phyloP scores from a whole-genome alignment of 2,888 invertebrate genomes.

The Tridacna crocea region DNA sequence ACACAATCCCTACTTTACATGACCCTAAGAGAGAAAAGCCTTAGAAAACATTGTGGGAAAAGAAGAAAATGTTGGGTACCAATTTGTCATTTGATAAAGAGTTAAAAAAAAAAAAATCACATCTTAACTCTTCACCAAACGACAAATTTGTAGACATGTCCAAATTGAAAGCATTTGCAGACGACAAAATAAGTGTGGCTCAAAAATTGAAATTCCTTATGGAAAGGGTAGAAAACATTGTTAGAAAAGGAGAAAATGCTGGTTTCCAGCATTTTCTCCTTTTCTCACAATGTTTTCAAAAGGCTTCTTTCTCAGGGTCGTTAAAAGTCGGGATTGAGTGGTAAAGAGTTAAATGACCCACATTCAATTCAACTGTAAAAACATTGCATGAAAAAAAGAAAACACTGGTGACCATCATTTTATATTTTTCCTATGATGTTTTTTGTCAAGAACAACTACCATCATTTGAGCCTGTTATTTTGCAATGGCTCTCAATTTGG shows the following conservation, averaged over 20 bases:
- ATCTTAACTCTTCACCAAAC: background rate
- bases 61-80: background rate
- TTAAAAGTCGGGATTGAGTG: background rate
- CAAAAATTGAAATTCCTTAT: background rate
- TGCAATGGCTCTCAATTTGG: too few relatives aligned
- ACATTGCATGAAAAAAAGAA: too few relatives aligned
- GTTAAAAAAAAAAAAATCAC: background rate
- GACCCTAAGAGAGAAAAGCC: too few relatives aligned
- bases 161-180: constrained; percentile 1
- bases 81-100: too few relatives aligned
- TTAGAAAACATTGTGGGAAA: background rate
- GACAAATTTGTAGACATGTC: background rate
- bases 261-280: too few relatives aligned
- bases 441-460: too few relatives aligned
- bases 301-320: background rate
- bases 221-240: background rate
- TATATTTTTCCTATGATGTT: too few relatives aligned
- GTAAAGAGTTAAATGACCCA: background rate
- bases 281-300: too few relatives aligned
- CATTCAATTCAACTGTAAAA: too few relatives aligned
- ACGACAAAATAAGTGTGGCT: background rate
- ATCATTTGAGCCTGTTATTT: too few relatives aligned
- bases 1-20: too few relatives aligned
- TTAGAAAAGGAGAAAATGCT: background rate
- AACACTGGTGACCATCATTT: too few relatives aligned